Conservation (phyloP, 2,888 invertebrate species). For the Drosophila atroscutellata region DNA sequence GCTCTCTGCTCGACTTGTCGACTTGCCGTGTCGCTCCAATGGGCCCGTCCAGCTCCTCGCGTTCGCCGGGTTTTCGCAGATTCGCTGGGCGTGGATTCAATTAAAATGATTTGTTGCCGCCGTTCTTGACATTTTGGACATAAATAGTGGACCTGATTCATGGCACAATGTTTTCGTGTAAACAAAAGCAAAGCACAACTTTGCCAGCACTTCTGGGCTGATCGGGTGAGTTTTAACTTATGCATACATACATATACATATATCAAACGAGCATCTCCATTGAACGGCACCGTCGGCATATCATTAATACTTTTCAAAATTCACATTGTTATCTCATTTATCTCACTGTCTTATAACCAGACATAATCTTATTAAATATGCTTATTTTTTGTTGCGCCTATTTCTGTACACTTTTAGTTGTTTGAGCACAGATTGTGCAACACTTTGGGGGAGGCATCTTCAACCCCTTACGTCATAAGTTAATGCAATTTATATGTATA, state of each 20-base stretch:
- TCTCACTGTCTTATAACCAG: not conserved
- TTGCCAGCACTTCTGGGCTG: not conserved
- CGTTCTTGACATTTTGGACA: slow-evolving; percentile 72
- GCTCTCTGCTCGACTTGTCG: not conserved
- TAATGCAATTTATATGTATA: not conserved
- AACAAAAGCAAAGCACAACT: slow-evolving; percentile 22
- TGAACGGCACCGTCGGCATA: not conserved
- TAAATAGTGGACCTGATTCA: slow-evolving; percentile 70
- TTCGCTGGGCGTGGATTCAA: slow-evolving; percentile 73
- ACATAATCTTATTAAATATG: not conserved
- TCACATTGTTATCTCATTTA: not conserved
- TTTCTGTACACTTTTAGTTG: not conserved
- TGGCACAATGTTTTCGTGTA: slow-evolving; percentile 36
- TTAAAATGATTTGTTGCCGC: slow-evolving; percentile 76
- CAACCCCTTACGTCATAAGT: not conserved
- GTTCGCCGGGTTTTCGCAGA: slow-evolving; percentile 44
- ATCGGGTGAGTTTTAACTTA: slow-evolving; percentile 46
- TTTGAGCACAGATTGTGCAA: not conserved
- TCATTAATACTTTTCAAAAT: not conserved
- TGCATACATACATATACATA: too few relatives aligned
- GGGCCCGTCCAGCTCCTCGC: slow-evolving; percentile 16
- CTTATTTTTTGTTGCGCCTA: not conserved
- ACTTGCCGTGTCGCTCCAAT: slow-evolving; percentile 11
- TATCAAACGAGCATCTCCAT: not conserved
- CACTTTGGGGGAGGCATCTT: not conserved